A percentile compares a stretch with the other conserved stretches of the same genome.
Evolutionary conservation across 2,113 vertebrate genomes (phyloP).

Genomic region (Propithecus coquereli): DNA sequence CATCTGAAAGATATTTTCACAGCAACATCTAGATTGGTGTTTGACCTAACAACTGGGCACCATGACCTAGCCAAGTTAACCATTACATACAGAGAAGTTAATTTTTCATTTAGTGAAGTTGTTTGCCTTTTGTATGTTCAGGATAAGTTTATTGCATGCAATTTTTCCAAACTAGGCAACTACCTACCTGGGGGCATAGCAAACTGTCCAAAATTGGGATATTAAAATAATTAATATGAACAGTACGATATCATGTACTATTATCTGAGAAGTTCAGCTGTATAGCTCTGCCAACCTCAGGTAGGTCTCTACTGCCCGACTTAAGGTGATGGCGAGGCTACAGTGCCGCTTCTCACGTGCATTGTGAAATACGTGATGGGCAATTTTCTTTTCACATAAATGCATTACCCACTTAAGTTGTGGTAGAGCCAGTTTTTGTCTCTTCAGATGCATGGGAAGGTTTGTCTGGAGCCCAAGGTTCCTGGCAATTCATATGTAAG

Average conservation of each 20-base stretch:
- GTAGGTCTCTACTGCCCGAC: background rate
- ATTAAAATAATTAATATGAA: background rate
- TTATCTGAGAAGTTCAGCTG: background rate
- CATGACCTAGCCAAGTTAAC: background rate
- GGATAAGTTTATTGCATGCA: background rate
- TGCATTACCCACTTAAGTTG: background rate
- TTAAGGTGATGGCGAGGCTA: background rate
- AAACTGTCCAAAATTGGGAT: background rate
- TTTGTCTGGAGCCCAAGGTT: background rate
- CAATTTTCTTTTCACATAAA: background rate
- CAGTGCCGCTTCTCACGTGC: fast-evolving
- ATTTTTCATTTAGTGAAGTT: background rate
- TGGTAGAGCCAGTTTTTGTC: background rate
- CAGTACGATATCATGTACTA: background rate
- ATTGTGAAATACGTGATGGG: background rate
- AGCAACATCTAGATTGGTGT: background rate
- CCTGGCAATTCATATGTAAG: background rate
- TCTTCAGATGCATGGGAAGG: background rate
- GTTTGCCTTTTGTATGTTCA: background rate
- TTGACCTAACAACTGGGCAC: background rate
- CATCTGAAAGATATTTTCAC: background rate
- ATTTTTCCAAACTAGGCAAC: background rate
- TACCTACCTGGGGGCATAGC: background rate
- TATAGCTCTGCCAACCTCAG: background rate
- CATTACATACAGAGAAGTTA: background rate